Conservation (phyloP, 2,113 vertebrate species). For the Sula dactylatra region DNA sequence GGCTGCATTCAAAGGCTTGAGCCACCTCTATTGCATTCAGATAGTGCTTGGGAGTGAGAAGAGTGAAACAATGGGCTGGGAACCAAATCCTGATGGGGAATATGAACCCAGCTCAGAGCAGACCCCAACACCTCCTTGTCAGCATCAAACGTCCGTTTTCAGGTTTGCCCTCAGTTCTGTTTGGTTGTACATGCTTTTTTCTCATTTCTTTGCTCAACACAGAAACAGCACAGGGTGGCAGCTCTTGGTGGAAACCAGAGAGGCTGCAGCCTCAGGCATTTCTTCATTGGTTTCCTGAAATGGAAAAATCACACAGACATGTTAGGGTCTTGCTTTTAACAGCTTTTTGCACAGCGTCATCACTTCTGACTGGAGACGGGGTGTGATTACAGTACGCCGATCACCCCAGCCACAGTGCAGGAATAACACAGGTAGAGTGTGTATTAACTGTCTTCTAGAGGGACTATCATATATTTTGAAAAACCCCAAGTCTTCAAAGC, state of each 20-base stretch:
- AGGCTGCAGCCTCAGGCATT: not conserved
- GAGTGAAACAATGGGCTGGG: not conserved
- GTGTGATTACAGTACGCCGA: not conserved
- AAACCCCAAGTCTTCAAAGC: not conserved
- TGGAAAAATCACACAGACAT: not conserved
- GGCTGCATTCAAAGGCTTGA: not conserved
- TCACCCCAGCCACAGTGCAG: not conserved
- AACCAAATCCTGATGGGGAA: not conserved
- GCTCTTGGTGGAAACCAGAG: not conserved
- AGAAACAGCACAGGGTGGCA: not conserved
- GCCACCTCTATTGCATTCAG: not conserved
- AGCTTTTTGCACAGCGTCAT: not conserved
- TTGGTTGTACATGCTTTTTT: not conserved
- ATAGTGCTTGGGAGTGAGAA: not conserved
- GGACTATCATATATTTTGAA: not conserved
- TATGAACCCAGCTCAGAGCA: not conserved
- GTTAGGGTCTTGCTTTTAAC: not conserved
- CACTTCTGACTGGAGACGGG: accelerated
- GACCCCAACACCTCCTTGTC: not conserved
- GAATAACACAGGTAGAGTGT: not conserved
- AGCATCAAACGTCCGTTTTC: not conserved
- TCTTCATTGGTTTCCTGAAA: not conserved
- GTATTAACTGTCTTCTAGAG: not conserved
- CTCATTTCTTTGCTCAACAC: not conserved
- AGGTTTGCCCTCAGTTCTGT: not conserved